phyloP scores from a whole-genome alignment of 1,140 invertebrate species.

The Elysia chlorotica region DNA sequence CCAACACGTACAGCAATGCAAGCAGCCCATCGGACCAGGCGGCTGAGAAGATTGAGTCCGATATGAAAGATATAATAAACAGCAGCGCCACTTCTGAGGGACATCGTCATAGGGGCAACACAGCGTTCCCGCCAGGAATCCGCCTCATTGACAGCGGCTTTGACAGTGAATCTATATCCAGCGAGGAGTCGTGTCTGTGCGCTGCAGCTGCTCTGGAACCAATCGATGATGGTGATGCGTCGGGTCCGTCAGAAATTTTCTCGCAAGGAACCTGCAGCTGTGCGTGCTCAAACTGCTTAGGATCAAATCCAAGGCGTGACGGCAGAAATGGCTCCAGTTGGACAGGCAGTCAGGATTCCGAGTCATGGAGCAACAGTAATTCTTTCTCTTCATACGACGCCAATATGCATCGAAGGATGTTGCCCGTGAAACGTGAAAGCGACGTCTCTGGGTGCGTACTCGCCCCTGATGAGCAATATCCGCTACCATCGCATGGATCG shows the following conservation, averaged over 20 bases:
- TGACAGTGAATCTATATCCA: slow-evolving; percentile 47
- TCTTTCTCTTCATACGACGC: slow-evolving; percentile 34
- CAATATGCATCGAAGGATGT: slow-evolving; percentile 23
- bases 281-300: slow-evolving; percentile 29
- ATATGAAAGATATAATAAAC: slow-evolving; percentile 26
- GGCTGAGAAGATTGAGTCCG: slow-evolving; percentile 35
- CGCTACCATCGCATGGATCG: neutral
- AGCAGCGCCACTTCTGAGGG: neutral
- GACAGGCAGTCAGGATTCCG: slow-evolving; percentile 23
- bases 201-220: slow-evolving; percentile 22
- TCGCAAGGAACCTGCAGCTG: slow-evolving; percentile 28
- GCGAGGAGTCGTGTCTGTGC: slow-evolving; percentile 38
- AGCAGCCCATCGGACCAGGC: neutral
- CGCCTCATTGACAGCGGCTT: slow-evolving; percentile 51
- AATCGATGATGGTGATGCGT: slow-evolving; percentile 24
- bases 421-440: slow-evolving; percentile 10
- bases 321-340: slow-evolving; percentile 20
- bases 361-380: slow-evolving; percentile 33
- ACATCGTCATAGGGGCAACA: neutral
- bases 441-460: slow-evolving; percentile 4
- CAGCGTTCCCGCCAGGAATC: slow-evolving; percentile 8
- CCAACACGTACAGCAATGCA: neutral
- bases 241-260: slow-evolving; percentile 20
- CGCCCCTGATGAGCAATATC: slow-evolving; percentile 26
- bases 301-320: slow-evolving; percentile 20